Evolutionary conservation across 2,888 invertebrate species (phyloP).

Genomic region (Drosophila mayaguana): DNA sequence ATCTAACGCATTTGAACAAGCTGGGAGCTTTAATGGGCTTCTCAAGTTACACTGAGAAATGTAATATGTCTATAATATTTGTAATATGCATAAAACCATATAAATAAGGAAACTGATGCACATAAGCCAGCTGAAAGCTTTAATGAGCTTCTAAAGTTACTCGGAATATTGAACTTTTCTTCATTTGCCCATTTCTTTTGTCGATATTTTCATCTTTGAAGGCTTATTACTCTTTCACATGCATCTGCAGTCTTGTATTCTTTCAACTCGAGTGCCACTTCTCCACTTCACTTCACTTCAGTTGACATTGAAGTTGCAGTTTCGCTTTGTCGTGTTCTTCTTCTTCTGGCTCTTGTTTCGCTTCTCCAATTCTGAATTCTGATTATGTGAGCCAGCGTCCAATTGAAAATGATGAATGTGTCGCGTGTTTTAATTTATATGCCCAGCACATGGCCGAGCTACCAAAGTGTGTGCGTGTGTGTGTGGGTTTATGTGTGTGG

Average conservation of each 20-base stretch:
- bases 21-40: background rate
- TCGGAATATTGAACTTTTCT: background rate
- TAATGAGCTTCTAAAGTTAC: conserved; percentile 4
- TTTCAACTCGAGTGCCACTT: conserved; percentile 9
- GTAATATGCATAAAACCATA: no score
- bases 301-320: conserved; percentile 57
- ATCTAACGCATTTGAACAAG: background rate
- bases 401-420: conserved; percentile 74
- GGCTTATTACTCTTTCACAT: conserved; percentile 18
- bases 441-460: conserved; percentile 49
- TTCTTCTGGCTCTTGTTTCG: conserved; percentile 3
- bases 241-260: conserved; percentile 2
- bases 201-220: background rate
- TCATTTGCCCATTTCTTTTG: background rate
- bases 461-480: conserved; percentile 6
- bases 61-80: no score
- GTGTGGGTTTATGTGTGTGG: conserved; percentile 34
- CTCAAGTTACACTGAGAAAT: no score
- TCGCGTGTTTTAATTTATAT: conserved; percentile 64
- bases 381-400: conserved; percentile 49
- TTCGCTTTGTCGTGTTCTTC: conserved; percentile 1
- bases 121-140: background rate
- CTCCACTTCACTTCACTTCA: conserved; percentile 36
- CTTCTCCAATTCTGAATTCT: conserved; percentile 53
- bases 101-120: no score